phyloP scores from a whole-genome alignment of 2,113 vertebrate genomes.

The Misgurnus anguillicaudatus region DNA sequence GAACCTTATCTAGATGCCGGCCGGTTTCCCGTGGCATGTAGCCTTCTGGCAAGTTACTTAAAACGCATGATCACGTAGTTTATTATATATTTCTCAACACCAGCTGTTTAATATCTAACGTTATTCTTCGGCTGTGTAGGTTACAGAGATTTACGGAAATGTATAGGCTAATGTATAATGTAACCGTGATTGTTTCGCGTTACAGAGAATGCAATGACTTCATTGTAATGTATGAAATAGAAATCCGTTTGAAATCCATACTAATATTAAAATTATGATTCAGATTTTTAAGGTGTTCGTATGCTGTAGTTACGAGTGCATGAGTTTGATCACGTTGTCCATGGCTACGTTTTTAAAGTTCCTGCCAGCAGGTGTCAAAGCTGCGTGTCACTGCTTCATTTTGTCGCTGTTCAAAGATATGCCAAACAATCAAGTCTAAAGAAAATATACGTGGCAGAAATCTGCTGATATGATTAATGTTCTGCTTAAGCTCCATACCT shows the following conservation, averaged over 20 bases:
- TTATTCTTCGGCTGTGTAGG: too few species aligned
- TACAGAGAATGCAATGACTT: too few species aligned
- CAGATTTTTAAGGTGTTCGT: not conserved
- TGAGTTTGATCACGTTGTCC: not conserved
- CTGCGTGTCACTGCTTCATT: not conserved
- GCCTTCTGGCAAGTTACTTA: too few species aligned
- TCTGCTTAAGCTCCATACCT: too few species aligned
- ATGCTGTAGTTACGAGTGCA: not conserved
- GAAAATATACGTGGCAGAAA: too few species aligned
- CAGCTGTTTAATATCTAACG: not conserved
- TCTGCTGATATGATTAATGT: too few species aligned
- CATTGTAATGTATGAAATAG: too few species aligned
- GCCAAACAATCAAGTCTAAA: too few species aligned
- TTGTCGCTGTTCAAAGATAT: not conserved
- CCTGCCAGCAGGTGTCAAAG: not conserved
- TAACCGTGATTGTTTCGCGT: too few species aligned
- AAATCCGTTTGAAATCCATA: not conserved
- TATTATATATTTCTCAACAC: not conserved
- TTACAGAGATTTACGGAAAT: too few species aligned
- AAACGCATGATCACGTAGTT: not conserved
- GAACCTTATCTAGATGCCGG: too few species aligned
- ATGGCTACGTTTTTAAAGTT: not conserved
- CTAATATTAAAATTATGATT: not conserved
- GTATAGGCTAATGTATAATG: too few species aligned
- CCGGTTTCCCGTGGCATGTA: not conserved